Conservation (phyloP, 2,113 vertebrate genomes). For the Harpagus bidentatus region DNA sequence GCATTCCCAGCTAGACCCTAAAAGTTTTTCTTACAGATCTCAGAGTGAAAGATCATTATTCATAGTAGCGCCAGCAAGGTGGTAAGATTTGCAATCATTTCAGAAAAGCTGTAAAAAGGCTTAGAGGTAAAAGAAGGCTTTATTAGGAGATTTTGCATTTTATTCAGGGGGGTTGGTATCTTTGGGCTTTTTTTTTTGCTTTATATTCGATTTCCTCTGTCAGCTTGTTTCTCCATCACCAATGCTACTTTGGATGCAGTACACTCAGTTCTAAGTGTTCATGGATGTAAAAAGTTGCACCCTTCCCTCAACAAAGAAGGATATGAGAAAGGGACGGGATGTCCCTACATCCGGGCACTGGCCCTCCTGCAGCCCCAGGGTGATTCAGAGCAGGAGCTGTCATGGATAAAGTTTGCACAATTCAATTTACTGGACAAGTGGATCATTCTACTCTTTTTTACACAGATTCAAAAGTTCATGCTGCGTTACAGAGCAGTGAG, state of each 20-base stretch:
- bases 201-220: background rate
- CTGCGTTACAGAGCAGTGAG: fast-evolving
- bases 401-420: background rate
- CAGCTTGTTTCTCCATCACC: background rate
- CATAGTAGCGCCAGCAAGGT: background rate
- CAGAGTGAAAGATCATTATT: conserved; percentile 5
- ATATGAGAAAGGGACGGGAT: background rate
- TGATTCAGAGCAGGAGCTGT: background rate
- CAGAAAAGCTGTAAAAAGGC: background rate
- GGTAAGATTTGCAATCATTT: background rate
- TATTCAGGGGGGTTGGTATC: background rate
- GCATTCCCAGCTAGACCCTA: background rate
- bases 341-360: fast-evolving
- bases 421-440: background rate
- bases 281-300: background rate
- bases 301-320: background rate
- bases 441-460: background rate
- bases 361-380: background rate
- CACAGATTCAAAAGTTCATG: background rate
- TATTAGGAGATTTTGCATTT: background rate
- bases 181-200: background rate
- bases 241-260: background rate
- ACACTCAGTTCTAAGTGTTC: background rate
- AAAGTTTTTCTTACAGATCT: conserved; percentile 25
- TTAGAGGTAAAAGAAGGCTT: background rate